Conservation (phyloP, 2,888 invertebrate species). For the Ernsta delagoae region DNA sequence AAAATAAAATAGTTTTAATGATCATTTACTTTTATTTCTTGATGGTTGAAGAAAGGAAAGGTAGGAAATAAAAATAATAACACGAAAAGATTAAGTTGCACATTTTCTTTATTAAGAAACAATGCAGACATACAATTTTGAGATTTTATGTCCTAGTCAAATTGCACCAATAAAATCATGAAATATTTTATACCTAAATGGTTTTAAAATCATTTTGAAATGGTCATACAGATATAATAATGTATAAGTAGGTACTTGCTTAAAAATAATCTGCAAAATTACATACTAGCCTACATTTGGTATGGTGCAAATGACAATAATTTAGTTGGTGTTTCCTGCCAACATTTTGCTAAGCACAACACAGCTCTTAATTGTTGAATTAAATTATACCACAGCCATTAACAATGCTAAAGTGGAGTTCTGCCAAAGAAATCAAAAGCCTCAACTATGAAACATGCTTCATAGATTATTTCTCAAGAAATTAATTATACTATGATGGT, state of each 20-base stretch:
- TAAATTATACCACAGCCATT: constrained; percentile 70
- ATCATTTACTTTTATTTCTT: background rate
- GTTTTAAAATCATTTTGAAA: constrained; percentile 3
- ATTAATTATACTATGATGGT: constrained; percentile 55
- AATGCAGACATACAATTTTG: constrained; percentile 70
- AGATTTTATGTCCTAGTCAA: constrained; percentile 58
- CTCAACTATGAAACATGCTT: constrained; percentile 49
- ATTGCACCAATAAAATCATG: constrained; percentile 48
- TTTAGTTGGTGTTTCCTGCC: constrained; percentile 26
- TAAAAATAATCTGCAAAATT: constrained; percentile 9
- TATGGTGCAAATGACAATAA: constrained; percentile 37
- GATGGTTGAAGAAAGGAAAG: background rate
- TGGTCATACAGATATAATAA: constrained; percentile 14
- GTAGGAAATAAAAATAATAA: constrained; percentile 20
- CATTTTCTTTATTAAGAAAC: constrained; percentile 72
- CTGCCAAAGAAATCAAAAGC: constrained; percentile 56
- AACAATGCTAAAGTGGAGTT: constrained; percentile 61
- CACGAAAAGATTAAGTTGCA: constrained; percentile 54
- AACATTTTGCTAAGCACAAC: constrained; percentile 40
- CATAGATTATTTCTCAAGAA: constrained; percentile 44
- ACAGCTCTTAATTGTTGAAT: constrained; percentile 40
- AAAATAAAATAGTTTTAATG: constrained; percentile 48
- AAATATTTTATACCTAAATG: background rate
- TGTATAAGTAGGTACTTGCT: background rate
- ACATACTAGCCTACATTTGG: constrained; percentile 10